These are phyloP conservation scores for Eupithecia tripunctaria DNA, from an alignment of 2,888 invertebrate species.

Conservation along the genomic window DNA sequence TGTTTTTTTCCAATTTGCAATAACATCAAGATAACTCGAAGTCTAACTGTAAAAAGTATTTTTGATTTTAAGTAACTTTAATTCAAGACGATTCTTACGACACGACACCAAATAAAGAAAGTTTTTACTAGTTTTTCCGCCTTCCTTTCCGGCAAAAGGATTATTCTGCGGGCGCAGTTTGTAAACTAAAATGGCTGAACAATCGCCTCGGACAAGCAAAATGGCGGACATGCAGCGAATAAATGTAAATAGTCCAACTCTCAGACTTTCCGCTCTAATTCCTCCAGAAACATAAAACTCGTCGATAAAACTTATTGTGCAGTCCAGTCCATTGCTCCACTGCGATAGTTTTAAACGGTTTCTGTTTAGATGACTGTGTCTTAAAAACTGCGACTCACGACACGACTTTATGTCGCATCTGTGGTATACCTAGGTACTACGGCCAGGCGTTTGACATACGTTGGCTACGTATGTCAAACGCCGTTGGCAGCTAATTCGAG, in stretches of 20 bases:
- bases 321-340: neutral
- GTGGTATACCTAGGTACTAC: neutral
- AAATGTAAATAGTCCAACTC: conserved; percentile 16
- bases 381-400: neutral
- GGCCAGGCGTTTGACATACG: too few relatives aligned
- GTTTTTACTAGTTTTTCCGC: neutral
- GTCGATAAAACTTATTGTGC: conserved; percentile 21
- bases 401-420: neutral
- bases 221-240: neutral
- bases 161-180: neutral
- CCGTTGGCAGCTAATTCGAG: too few relatives aligned
- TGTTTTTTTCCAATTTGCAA: neutral
- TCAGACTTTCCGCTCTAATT: conserved; percentile 19
- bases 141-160: neutral
- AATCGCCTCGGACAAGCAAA: neutral
- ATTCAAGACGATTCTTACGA: neutral
- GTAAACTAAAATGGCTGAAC: neutral
- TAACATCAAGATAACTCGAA: neutral
- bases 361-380: neutral
- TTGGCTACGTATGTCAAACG: too few relatives aligned
- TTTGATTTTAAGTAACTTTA: neutral
- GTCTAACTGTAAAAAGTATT: neutral
- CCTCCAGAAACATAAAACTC: conserved; percentile 15
- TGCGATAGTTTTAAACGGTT: conserved; percentile 21
- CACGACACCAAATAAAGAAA: neutral